phyloP scores from a whole-genome alignment of 2,888 invertebrate genomes.

The Cataglyphis altisquamis region DNA sequence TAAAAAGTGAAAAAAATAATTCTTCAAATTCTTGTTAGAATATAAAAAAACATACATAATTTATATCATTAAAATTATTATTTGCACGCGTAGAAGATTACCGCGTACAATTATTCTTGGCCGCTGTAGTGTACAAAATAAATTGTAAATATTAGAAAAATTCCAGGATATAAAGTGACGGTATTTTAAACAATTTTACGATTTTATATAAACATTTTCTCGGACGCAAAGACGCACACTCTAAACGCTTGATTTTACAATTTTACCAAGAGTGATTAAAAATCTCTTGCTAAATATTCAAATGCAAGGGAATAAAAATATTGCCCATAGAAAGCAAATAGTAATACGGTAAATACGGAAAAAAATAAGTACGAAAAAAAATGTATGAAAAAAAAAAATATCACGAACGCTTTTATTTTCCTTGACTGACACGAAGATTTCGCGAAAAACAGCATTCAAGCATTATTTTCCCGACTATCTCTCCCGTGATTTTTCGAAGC shows the following conservation, averaged over 20 bases:
- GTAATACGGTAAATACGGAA: neutral
- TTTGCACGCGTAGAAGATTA: neutral
- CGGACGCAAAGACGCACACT: neutral
- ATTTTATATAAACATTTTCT: conserved; percentile 13
- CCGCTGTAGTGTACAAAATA: neutral
- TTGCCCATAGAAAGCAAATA: neutral
- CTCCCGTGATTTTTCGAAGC: neutral
- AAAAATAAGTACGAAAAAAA: too few relatives aligned
- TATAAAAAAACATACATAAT: neutral
- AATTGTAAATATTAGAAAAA: neutral
- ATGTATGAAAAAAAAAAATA: neutral
- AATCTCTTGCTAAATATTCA: conserved; percentile 12
- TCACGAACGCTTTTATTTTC: conserved; percentile 55
- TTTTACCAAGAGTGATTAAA: neutral
- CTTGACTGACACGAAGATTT: conserved; percentile 61
- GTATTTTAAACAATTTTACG: neutral
- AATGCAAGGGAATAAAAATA: neutral
- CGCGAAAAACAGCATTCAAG: neutral
- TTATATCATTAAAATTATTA: neutral
- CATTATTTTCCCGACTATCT: conserved; percentile 9
- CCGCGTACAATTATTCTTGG: neutral
- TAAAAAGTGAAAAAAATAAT: neutral
- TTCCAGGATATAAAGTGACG: neutral
- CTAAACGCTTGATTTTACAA: neutral
- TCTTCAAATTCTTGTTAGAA: neutral